phyloP scores from a whole-genome alignment of 2,797 vertebrate genomes.

The Poecilia gillii region DNA sequence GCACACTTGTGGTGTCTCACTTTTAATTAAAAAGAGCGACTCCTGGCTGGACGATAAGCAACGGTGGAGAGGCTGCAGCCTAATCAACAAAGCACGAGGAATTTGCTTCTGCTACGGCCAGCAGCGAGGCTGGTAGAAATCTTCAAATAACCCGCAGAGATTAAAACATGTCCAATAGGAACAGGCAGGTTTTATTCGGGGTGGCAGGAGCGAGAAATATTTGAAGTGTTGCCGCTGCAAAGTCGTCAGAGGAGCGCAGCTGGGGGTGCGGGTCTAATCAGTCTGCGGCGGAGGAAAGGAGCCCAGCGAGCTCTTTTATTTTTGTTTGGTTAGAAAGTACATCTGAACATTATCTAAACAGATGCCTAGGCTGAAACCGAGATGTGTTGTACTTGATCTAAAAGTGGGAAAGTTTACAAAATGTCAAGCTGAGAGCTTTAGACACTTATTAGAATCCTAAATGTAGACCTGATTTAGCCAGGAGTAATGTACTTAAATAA shows the following conservation, averaged over 20 bases:
- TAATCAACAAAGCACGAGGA: slow-evolving; percentile 99
- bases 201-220: slow-evolving; percentile 87
- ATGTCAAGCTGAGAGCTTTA: neutral
- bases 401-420: neutral
- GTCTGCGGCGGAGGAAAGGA: slow-evolving; percentile 71
- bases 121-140: slow-evolving; percentile 91
- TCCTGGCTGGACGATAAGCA: slow-evolving; percentile 98
- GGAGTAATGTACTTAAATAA: neutral
- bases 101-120: slow-evolving; percentile 94
- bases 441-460: neutral
- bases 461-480: neutral
- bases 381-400: neutral
- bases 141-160: slow-evolving; percentile 99
- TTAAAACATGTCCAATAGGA: slow-evolving; percentile 99
- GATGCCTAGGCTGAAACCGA: neutral
- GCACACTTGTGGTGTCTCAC: slow-evolving; percentile 98
- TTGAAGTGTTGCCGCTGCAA: slow-evolving; percentile 94
- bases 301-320: neutral
- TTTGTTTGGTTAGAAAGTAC: neutral
- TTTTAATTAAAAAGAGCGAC: slow-evolving; percentile 99
- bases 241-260: slow-evolving; percentile 87
- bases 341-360: neutral
- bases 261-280: slow-evolving; percentile 93
- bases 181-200: slow-evolving; percentile 98
- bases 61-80: slow-evolving; percentile 88